Base-by-base conservation (phyloP, 2,888 invertebrate genomes). In the Meghimatium bilineatum region DNA sequence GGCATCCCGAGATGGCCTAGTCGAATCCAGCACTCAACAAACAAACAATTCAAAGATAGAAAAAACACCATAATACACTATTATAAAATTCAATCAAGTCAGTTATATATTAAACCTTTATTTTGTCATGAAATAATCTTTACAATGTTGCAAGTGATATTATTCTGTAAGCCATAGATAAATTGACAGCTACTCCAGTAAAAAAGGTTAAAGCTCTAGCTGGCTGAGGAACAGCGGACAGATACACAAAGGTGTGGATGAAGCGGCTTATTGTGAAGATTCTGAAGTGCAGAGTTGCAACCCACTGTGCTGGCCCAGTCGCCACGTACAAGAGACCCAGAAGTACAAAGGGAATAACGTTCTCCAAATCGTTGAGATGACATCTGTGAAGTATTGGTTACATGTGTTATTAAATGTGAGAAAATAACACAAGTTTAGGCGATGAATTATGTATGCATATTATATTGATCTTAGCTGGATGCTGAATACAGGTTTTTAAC, bases 281-380 rank as follows among this genome's bases (percentile, higher is more conserved):
- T 49, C 95, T 94, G 93, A 96, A 95, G 79, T 95, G 91, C 85
- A 94, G 93, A 72, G 94, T 93, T 6, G 96, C 95, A 0, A 88
- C 94, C 79, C 85, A 89, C 12, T 93, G 91, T 80, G 93, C 92
- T 0, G 96, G 96, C 0, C 94, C 94, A 0, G 95, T 96, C 44
- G 95, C 94, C 83, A 95, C 90, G 93, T 96, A 96, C 83, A 95
- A 91, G 10, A 95, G 94, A 10, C 95, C 95, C 52, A 95, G 92
- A 26, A 95, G 89, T 92, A 96, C 94, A 91, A 96, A 96, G 0
- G 95, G 94, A 0, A 95, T 94, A 82, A 96, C 96, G 92, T 96
- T 96, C 93, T 96, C 96, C 92, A 96, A 91, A 91, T 96, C 96
- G 90, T 96, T 96, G 88, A 95, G 94, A 91, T 96, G 96, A 23